Evolutionary conservation across 1,140 invertebrate species (phyloP).

Genomic region (Lucilia cuprina): DNA sequence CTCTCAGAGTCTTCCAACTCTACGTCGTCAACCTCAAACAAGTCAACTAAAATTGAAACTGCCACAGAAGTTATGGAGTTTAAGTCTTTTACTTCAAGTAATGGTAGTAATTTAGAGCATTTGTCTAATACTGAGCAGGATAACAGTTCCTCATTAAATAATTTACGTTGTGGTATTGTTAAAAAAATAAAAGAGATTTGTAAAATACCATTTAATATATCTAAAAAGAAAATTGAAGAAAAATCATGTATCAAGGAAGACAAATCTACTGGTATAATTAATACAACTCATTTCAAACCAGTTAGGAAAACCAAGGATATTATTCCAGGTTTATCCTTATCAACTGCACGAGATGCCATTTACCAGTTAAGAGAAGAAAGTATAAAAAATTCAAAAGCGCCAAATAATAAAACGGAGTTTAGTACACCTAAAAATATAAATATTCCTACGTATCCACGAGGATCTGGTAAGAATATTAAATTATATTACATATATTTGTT

Average conservation of each 20-base stretch:
- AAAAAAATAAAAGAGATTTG: constrained; percentile 38
- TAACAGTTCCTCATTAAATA: background rate
- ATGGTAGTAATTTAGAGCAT: background rate
- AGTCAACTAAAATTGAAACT: background rate
- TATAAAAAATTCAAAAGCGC: background rate
- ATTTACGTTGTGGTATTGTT: constrained; percentile 34
- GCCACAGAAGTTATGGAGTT: background rate
- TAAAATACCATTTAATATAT: constrained; percentile 28
- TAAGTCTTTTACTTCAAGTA: background rate
- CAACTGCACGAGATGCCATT: background rate
- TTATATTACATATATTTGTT: background rate
- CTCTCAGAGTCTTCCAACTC: background rate
- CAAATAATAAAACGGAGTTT: background rate
- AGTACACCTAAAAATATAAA: constrained; percentile 28
- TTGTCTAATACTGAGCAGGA: background rate
- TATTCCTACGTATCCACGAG: constrained; percentile 20
- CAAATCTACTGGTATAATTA: background rate
- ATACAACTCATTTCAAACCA: constrained; percentile 21
- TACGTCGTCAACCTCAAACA: background rate
- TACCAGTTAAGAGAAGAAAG: background rate
- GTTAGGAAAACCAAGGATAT: constrained; percentile 18
- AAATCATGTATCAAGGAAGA: background rate
- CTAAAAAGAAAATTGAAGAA: background rate
- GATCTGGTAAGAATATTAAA: constrained; percentile 35
- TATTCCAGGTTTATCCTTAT: background rate